phyloP scores from a whole-genome alignment of 2,888 invertebrate species.

The Nyleta sp. region DNA sequence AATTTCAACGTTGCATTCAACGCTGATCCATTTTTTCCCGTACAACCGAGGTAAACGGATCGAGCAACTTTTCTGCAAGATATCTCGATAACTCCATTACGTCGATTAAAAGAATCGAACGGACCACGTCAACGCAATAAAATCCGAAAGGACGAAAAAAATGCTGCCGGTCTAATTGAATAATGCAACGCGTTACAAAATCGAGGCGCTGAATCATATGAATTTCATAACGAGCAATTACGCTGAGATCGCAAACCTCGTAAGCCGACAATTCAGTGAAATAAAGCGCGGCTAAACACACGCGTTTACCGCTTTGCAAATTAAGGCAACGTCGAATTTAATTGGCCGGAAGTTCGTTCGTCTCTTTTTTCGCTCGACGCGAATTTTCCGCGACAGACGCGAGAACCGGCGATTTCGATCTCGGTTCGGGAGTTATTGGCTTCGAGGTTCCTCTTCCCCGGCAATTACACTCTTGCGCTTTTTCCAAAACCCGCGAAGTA shows the following conservation, averaged over 20 bases:
- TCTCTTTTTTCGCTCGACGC: not conserved
- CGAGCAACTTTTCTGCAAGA: too few species aligned
- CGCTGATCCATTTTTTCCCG: too few species aligned
- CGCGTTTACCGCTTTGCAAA: constrained; percentile 12
- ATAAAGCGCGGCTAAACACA: constrained; percentile 22
- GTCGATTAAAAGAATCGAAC: not conserved
- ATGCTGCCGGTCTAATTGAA: constrained; percentile 28
- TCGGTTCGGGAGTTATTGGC: not conserved
- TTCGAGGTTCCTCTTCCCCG: not conserved
- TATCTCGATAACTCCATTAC: too few species aligned
- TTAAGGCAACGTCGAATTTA: constrained; percentile 25
- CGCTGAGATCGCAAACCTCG: constrained; percentile 20
- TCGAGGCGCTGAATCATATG: constrained; percentile 45
- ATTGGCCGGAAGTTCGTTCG: constrained; percentile 15
- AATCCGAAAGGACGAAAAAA: constrained; percentile 17
- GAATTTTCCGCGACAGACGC: too few species aligned
- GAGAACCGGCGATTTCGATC: not conserved
- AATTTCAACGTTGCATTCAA: too few species aligned
- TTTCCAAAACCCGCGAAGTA: constrained; percentile 10
- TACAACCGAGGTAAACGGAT: too few species aligned
- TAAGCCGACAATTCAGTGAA: constrained; percentile 9
- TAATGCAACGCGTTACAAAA: constrained; percentile 41
- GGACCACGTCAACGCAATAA: constrained; percentile 21
- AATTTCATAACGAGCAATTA: constrained; percentile 44
- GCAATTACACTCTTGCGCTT: not conserved